Evolutionary conservation across 2,797 vertebrate genomes (phyloP).

Genomic region (Streptopelia turtur): DNA sequence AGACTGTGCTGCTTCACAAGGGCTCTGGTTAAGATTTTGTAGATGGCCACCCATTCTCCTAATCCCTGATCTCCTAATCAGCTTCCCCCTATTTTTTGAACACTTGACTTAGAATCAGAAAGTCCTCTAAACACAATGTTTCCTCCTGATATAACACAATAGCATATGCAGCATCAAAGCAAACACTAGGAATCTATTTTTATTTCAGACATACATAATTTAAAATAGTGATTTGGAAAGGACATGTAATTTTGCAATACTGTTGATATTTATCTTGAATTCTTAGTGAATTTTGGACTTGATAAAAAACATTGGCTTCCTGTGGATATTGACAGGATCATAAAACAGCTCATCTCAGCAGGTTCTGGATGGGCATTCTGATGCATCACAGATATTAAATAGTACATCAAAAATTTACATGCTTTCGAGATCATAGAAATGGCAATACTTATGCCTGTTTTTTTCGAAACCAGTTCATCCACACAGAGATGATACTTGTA

Average conservation of each 20-base stretch:
- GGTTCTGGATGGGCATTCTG: neutral
- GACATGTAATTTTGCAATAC: neutral
- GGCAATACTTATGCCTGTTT: accelerated
- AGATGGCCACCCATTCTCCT: neutral
- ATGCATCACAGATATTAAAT: neutral
- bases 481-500: neutral
- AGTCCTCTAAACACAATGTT: neutral
- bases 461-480: neutral
- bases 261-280: neutral
- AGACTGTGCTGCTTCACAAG: neutral
- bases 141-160: neutral
- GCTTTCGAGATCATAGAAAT: neutral
- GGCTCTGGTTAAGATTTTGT: neutral
- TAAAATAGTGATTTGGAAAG: neutral
- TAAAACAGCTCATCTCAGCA: neutral
- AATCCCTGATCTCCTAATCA: neutral
- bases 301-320: neutral
- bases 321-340: neutral
- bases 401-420: neutral
- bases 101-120: neutral
- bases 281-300: neutral
- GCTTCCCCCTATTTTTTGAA: neutral
- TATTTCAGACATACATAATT: neutral
- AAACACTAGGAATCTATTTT: neutral
- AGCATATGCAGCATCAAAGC: neutral